phyloP scores from a whole-genome alignment of 2,113 vertebrate genomes.

The Rhinoderma darwinii region DNA sequence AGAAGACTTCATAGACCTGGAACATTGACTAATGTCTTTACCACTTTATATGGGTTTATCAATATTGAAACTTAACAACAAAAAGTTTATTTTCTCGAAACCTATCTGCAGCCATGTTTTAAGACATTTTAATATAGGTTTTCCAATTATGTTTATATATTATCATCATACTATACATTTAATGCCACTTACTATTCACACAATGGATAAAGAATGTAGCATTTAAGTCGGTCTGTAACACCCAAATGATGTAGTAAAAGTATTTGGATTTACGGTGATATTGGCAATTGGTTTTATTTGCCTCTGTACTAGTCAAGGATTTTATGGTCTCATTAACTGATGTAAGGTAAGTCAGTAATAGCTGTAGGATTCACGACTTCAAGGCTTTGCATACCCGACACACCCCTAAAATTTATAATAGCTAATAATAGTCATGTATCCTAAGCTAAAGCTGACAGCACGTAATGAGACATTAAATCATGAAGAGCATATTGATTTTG shows the following conservation, averaged over 20 bases:
- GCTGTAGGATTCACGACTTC: constrained; percentile 31
- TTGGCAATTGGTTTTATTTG: constrained; percentile 37
- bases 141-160: not conserved
- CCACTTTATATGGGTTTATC: not conserved
- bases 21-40: not conserved
- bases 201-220: not conserved
- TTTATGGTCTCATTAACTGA: constrained; percentile 41
- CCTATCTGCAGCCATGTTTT: not conserved
- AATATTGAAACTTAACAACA: not conserved
- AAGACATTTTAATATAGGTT: not conserved
- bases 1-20: not conserved
- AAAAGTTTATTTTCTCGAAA: not conserved
- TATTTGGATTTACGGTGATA: constrained; percentile 16
- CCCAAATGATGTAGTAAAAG: constrained; percentile 49
- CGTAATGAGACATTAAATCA: constrained; percentile 56
- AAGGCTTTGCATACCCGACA: constrained; percentile 42
- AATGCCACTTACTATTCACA: not conserved
- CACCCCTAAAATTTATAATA: constrained; percentile 52
- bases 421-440: constrained; percentile 57
- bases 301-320: constrained; percentile 14
- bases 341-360: constrained; percentile 50
- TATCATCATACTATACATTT: not conserved
- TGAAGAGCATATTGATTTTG: constrained; percentile 54
- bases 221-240: not conserved
- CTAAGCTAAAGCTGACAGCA: constrained; percentile 49